Conservation (phyloP, 2,888 invertebrate species). For the Apamea anceps region DNA sequence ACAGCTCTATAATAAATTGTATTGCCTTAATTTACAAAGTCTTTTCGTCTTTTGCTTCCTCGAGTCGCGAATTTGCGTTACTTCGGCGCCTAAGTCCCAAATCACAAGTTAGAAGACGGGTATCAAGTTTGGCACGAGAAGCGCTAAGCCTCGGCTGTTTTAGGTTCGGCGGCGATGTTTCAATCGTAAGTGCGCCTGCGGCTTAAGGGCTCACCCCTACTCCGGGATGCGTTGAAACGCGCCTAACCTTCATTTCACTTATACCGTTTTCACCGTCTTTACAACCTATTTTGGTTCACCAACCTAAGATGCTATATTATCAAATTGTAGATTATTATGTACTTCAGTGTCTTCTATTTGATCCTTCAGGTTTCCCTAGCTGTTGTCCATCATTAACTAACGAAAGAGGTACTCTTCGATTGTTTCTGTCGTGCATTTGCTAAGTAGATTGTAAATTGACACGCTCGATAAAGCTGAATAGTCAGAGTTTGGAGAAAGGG, state of each 20-base stretch:
- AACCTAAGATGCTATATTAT: conserved; percentile 35
- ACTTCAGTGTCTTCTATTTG: not conserved
- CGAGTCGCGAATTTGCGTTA: conserved; percentile 87
- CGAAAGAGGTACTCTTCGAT: conserved; percentile 15
- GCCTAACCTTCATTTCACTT: conserved; percentile 85
- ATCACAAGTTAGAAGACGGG: conserved; percentile 87
- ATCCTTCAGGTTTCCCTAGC: not conserved
- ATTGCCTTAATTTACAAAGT: conserved; percentile 74
- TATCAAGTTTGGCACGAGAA: conserved; percentile 84
- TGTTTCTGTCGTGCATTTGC: conserved; percentile 68
- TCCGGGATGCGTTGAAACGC: conserved; percentile 81
- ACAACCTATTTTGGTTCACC: conserved; percentile 62
- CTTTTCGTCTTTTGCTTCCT: conserved; percentile 67
- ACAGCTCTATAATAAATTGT: conserved; percentile 70
- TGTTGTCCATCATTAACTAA: not conserved
- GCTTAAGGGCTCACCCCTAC: conserved; percentile 83
- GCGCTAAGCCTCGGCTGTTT: conserved; percentile 86
- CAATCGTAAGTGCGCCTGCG: conserved; percentile 83
- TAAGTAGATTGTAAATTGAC: conserved; percentile 76
- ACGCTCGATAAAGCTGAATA: conserved; percentile 73
- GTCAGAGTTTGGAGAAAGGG: conserved; percentile 74
- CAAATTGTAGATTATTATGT: conserved; percentile 15
- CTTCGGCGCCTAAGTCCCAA: conserved; percentile 86
- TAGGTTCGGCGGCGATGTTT: conserved; percentile 85
- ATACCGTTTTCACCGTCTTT: conserved; percentile 78